A percentile compares a stretch with the other conserved stretches of the same genome.
Conservation (phyloP, 1,140 invertebrate genomes). For the Trichogramma pretiosum region DNA sequence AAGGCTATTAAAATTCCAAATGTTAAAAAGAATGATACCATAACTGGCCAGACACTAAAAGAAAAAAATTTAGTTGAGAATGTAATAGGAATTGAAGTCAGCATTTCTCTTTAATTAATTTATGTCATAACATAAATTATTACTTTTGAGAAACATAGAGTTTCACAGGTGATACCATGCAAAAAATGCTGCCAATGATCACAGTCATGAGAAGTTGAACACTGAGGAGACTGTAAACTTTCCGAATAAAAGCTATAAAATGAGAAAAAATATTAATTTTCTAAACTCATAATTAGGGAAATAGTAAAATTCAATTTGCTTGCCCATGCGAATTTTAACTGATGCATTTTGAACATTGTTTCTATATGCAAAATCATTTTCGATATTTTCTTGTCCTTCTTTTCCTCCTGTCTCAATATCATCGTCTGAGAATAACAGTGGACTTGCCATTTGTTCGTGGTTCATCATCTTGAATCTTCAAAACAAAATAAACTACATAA, state of each 20-base stretch:
- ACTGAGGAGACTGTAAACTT: slow-evolving; percentile 72
- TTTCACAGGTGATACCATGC: slow-evolving; percentile 54
- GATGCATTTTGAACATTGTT: slow-evolving; percentile 60
- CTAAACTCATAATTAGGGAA: not conserved
- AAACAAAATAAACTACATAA: no score
- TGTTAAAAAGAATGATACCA: slow-evolving; percentile 50
- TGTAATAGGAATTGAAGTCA: slow-evolving; percentile 15
- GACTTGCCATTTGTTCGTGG: slow-evolving; percentile 13
- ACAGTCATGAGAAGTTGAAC: slow-evolving; percentile 66
- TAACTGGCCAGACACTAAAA: slow-evolving; percentile 59
- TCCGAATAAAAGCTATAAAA: slow-evolving; percentile 60
- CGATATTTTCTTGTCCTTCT: slow-evolving; percentile 32
- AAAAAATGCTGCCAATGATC: slow-evolving; percentile 55
- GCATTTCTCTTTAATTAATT: not conserved
- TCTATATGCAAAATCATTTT: slow-evolving; percentile 60
- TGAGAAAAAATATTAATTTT: slow-evolving; percentile 4
- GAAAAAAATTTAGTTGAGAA: slow-evolving; percentile 9
- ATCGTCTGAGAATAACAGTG: slow-evolving; percentile 48
- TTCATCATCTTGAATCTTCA: slow-evolving; percentile 1
- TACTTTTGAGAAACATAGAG: slow-evolving; percentile 62
- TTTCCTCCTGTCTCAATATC: slow-evolving; percentile 54
- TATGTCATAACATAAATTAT: slow-evolving; percentile 15
- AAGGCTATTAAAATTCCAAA: slow-evolving; percentile 54
- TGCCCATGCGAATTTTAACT: slow-evolving; percentile 55
- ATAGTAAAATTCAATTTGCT: not conserved